These are phyloP conservation scores for Pleuronectes platessa DNA, from an alignment of 2,113 vertebrate genomes.

Conservation along the genomic window DNA sequence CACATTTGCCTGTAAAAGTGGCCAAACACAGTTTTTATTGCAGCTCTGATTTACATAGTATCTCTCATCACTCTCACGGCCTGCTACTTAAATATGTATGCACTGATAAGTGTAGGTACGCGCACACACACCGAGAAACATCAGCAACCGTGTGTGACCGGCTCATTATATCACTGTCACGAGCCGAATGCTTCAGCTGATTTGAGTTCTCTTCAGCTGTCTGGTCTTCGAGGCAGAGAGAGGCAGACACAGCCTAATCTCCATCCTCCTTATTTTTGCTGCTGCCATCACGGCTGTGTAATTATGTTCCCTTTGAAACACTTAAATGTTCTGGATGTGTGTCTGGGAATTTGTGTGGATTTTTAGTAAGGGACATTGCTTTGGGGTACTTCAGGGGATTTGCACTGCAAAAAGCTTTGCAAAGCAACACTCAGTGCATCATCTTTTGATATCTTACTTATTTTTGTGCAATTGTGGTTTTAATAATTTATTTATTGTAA, in stretches of 20 bases:
- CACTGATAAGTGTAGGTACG: slow-evolving; percentile 7
- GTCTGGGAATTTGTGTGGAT: not conserved
- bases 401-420: not conserved
- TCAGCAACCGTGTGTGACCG: slow-evolving; percentile 13
- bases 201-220: slow-evolving; percentile 19
- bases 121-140: slow-evolving; percentile 1
- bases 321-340: not conserved
- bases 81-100: slow-evolving; percentile 33
- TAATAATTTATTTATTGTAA: no score
- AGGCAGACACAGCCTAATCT: not conserved
- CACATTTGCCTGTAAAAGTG: slow-evolving; percentile 16
- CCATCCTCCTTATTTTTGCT: not conserved
- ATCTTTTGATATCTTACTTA: not conserved
- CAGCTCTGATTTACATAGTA: slow-evolving; percentile 23
- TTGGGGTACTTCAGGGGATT: not conserved
- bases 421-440: not conserved
- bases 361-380: not conserved
- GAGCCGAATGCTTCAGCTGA: slow-evolving; percentile 36
- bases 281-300: slow-evolving; percentile 1
- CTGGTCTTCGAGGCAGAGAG: not conserved
- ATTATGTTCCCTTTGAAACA: slow-evolving; percentile 18
- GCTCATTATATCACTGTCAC: slow-evolving; percentile 40
- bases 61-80: slow-evolving; percentile 10
- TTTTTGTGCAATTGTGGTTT: not conserved
- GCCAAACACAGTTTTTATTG: slow-evolving; percentile 5